Base-by-base conservation (phyloP, 1,140 invertebrate genomes). In the Phenacoccus solenopsis region DNA sequence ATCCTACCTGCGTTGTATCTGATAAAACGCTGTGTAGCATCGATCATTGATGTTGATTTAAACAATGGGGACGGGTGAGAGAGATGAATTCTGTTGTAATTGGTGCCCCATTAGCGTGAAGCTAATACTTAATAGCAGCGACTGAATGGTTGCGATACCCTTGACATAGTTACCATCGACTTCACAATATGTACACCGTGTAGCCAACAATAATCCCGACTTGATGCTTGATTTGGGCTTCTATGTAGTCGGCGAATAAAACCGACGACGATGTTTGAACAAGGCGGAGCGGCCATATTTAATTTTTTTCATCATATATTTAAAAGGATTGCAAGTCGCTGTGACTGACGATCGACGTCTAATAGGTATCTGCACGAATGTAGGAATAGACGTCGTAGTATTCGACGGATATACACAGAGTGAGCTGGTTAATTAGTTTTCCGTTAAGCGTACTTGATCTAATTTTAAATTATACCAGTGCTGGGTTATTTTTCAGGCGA, bases 1-100 rank as follows among this genome's bases (percentile, higher is more conserved):
- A 64, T 64, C 59, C 59, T 64, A 64, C 25, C 59, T 64, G 59
- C 25, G 59, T 64, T 27, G 22, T 64, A 64, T 64, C 59, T 64
- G 59, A 64, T 64, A 25, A 27, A 64, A 38, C 32, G 32, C n/a
- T 64, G 25, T 49, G n/a, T 24, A 64, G 25, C 59, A 27, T 64
- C 59, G 59, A 64, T 64, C 59, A 64, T 64, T 24, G 59, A 64
- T 64, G 59, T 64, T 64, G 59, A 64, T 64, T 64, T 16, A 27
- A 64, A 64, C 59, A 64, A 64, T 64, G 59, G 59, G 59, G 25
- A 64, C 59, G 59, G 25, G 59, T 64, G 59, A 64, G 59, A n/a
- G n/a, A 64, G 59, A 64, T 64, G 59, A 25, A 64, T 64, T 64
- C 59, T 64, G 59, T 64, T 64, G 59, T 64, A 64, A 64, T 64